Base-by-base conservation (phyloP, 2,797 vertebrate species). In the Pelodytes ibericus region DNA sequence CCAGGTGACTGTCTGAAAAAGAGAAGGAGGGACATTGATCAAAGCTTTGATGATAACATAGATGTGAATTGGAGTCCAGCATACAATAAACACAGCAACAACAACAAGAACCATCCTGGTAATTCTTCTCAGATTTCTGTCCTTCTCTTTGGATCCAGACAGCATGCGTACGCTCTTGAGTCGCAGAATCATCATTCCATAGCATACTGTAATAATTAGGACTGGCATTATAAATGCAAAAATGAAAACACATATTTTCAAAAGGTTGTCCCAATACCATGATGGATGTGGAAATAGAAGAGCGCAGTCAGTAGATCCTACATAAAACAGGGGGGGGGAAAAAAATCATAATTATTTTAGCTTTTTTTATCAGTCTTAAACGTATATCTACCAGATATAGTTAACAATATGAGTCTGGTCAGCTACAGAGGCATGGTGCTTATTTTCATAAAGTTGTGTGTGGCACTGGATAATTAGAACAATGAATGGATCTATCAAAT, bases 191-290 rank as follows among this genome's bases (percentile, higher is more conserved):
- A 99, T 99, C 84, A 99, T 91, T 9, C 98, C 97, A 0, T 99
- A 99, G 80, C 98, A 99, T 77, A 99, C 93, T 0, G 96, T 98
- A 81, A 99, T 99, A 86, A 99, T 97, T 83, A 99, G 94, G 59
- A 99, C 95, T 0, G 98, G 98, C 95, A 99, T 96, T 88, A 99
- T 93, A 87, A 99, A 99, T 85, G 98, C 98, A 10, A 99, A 99
- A 89, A 99, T 98, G 87, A 99, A 99, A 29, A 99, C 97, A 53
- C 96, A 99, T 88, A 99, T 99, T 91, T 97, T 99, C 88, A 99
- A 87, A 53, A 99, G 93, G 82, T 94, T 99, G 83, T 99, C 97
- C 98, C 97, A 99, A 85, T 99, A 99, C 96, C 96, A 99, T 7
- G 94, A 84, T 2, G 97, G 97, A 75, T 96, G 94, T 27, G 98